Base-by-base conservation (phyloP, 2,113 vertebrate genomes). In the Stigmatopora nigra region DNA sequence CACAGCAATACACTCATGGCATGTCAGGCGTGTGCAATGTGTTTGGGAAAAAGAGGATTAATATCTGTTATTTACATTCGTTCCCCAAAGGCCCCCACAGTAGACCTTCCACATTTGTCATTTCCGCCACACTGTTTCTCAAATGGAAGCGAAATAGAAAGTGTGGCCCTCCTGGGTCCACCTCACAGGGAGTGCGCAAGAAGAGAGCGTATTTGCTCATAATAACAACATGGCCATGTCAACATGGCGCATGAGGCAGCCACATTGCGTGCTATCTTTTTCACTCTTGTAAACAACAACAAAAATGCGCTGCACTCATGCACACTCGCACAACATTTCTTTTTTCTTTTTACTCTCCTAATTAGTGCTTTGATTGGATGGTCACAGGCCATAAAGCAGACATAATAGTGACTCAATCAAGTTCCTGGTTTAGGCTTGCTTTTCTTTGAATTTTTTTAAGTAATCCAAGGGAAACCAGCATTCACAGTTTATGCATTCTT, bases 61-160 rank as follows among this genome's bases (percentile, higher is more conserved):
- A 88, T 88, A 86, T 82, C 76, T 75, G 82, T 85, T 87, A 87
- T 89, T 89, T 88, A 85, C 86, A 87, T 88, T 88, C 75, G 74
- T 78, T 81, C 81, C 86, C 84, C 63, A 78, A 67, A 84, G 84
- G 86, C 78, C 83, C 70, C 72, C 83, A n/a, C 69, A 64, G 77
- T 63, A 31, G 82, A 75, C 78, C 63, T 82, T 78, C 60, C 67
- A 64, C 84, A 85, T 89, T 87, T 85, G 84, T 87, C 86, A 89
- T 86, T 82, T 87, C 81, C 80, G 55, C 78, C 61, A 72, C 73
- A 64, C 81, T 72, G 80, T 87, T 83, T 79, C 81, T 86, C 85
- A 87, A 88, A 89, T 83, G 84, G 77, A 86, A 88, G 82, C 71
- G 69, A 82, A 86, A 82, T 81, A 84, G 75, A 83, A 84, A 57